Evolutionary conservation across 2,797 vertebrate species (phyloP).

Genomic region (Lates japonicus): DNA sequence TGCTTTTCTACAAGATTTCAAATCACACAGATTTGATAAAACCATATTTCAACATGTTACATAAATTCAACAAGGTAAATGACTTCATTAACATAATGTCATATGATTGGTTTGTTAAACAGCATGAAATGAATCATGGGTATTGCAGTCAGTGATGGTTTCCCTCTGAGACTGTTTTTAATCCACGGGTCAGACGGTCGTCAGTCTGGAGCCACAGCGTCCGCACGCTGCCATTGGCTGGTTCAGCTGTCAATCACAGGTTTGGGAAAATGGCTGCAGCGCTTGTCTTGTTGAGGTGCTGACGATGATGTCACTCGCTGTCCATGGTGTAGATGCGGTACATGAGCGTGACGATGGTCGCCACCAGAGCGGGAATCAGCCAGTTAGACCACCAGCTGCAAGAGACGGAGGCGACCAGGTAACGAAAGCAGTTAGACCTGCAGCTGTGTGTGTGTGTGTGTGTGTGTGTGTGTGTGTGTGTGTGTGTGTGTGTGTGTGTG

Average conservation of each 20-base stretch:
- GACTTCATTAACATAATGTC: constrained; percentile 47
- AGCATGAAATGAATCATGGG: constrained; percentile 47
- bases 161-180: neutral
- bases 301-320: constrained; percentile 77
- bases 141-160: neutral
- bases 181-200: neutral
- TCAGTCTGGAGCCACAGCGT: neutral
- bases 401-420: constrained; percentile 1
- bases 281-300: too few relatives aligned
- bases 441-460: neutral
- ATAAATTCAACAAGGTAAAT: neutral
- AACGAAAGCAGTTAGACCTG: neutral
- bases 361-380: constrained; percentile 90
- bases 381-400: constrained; percentile 91
- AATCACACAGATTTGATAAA: neutral
- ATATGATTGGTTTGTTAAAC: constrained; percentile 42
- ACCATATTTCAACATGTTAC: neutral
- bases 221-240: constrained; percentile 1
- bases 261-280: neutral
- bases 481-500: constrained; percentile 2
- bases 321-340: constrained; percentile 88
- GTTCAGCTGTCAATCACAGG: constrained; percentile 15
- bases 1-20: constrained; percentile 28
- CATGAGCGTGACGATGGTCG: constrained; percentile 87
- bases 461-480: constrained; percentile 1